Percentiles rank a stretch among this genome's conserved stretches.
Evolutionary conservation across 2,888 invertebrate genomes (phyloP).

Genomic region (Muschampia plurimacula): DNA sequence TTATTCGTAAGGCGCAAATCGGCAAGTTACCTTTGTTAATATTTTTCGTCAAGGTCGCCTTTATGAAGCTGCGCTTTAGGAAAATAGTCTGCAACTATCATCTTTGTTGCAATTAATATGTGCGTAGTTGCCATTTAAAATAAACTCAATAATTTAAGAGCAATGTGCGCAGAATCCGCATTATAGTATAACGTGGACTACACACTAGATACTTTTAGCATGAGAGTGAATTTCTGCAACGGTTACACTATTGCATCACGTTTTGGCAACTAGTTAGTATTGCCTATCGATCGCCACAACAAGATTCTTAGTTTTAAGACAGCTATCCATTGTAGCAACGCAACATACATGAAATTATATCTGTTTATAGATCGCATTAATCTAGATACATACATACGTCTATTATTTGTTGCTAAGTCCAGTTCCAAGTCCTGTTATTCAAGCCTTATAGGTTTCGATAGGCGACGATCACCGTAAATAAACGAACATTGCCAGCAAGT

Average conservation of each 20-base stretch:
- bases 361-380: background rate
- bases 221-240: constrained; percentile 23
- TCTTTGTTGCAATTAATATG: constrained; percentile 30
- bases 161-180: constrained; percentile 33
- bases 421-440: background rate
- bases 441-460: constrained; percentile 3
- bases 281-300: constrained; percentile 24
- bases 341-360: background rate
- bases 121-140: constrained; percentile 36
- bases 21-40: constrained; percentile 26
- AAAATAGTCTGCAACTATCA: constrained; percentile 17
- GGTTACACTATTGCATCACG: constrained; percentile 26
- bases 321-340: background rate
- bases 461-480: constrained; percentile 5
- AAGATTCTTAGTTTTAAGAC: constrained; percentile 8
- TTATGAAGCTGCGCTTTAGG: constrained; percentile 20
- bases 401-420: background rate
- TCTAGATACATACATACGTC: background rate
- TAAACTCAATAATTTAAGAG: constrained; percentile 34
- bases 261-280: constrained; percentile 32
- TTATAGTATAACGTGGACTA: constrained; percentile 11
- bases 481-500: background rate
- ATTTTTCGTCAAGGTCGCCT: constrained; percentile 28
- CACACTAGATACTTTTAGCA: constrained; percentile 25
- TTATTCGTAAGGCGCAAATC: background rate